Conservation (phyloP, 1,140 invertebrate genomes). For the Tribolium madens region DNA sequence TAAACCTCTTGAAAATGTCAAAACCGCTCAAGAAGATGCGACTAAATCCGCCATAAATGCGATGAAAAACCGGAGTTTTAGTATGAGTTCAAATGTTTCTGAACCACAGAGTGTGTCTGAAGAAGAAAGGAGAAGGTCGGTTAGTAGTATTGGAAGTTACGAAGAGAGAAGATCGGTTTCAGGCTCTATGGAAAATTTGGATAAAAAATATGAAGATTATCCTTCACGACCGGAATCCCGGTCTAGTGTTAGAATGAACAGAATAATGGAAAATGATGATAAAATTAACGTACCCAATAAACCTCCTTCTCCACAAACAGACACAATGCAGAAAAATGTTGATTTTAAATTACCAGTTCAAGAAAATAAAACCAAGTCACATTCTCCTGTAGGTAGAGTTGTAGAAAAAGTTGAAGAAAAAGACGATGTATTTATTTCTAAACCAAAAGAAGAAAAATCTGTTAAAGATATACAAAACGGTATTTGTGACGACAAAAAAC, state of each 20-base stretch:
- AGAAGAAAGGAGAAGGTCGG: constrained; percentile 44
- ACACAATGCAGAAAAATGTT: constrained; percentile 42
- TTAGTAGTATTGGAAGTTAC: constrained; percentile 50
- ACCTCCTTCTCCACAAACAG: constrained; percentile 39
- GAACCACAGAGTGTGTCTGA: constrained; percentile 35
- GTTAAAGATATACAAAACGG: constrained; percentile 30
- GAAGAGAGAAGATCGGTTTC: constrained; percentile 49
- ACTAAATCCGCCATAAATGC: constrained; percentile 50
- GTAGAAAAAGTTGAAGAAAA: constrained; percentile 2
- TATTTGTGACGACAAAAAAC: constrained; percentile 15
- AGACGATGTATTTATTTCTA: not conserved
- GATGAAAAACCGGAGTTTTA: constrained; percentile 50
- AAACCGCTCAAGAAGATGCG: constrained; percentile 22
- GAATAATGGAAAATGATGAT: constrained; percentile 55
- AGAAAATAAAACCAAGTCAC: not conserved
- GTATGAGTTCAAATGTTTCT: constrained; percentile 44
- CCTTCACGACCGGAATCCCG: constrained; percentile 56
- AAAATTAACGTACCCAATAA: constrained; percentile 22
- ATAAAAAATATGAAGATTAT: constrained; percentile 49
- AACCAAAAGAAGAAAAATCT: constrained; percentile 14
- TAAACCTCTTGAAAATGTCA: constrained; percentile 48
- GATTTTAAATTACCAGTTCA: constrained; percentile 26
- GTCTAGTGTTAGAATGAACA: constrained; percentile 55
- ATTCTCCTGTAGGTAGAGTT: not conserved
- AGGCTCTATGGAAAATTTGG: constrained; percentile 54